A percentile compares a stretch with the other conserved stretches of the same genome.
Conservation (phyloP, 2,888 invertebrate genomes). For the Sialis fuliginosa region DNA sequence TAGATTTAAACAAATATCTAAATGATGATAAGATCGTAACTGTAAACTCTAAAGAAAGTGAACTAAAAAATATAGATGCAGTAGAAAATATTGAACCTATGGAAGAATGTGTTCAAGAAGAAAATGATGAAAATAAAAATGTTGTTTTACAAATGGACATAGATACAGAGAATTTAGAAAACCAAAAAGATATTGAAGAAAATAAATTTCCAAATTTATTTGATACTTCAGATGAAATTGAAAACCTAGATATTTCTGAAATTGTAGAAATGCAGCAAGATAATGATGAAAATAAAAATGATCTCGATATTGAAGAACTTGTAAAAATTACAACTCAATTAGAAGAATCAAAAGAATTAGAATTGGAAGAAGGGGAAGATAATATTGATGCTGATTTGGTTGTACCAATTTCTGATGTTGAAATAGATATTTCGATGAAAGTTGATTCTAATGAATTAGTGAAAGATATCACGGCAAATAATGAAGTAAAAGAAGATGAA, state of each 20-base stretch:
- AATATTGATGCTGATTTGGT: constrained; percentile 9
- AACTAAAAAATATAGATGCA: too few species aligned
- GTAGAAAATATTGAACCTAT: too few species aligned
- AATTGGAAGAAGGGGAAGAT: constrained; percentile 9
- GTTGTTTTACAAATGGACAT: not conserved
- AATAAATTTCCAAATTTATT: not conserved
- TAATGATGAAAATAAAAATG: constrained; percentile 7
- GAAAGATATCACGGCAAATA: constrained; percentile 13
- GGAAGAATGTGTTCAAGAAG: too few species aligned
- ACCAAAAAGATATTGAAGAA: not conserved
- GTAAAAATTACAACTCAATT: constrained; percentile 6
- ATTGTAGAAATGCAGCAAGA: constrained; percentile 8
- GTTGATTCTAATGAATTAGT: constrained; percentile 17
- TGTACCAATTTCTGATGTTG: constrained; percentile 6
- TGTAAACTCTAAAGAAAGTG: not conserved
- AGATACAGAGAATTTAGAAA: not conserved
- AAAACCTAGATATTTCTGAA: not conserved
- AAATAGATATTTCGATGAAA: constrained; percentile 20
- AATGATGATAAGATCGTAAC: constrained; percentile 12
- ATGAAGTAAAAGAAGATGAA: constrained; percentile 9
- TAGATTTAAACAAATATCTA: constrained; percentile 23
- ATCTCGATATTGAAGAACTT: constrained; percentile 10
- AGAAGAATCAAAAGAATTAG: constrained; percentile 14
- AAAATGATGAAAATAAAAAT: too few species aligned
- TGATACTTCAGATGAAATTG: not conserved